phyloP scores from a whole-genome alignment of 2,888 invertebrate genomes.

The Achlya flavicornis region DNA sequence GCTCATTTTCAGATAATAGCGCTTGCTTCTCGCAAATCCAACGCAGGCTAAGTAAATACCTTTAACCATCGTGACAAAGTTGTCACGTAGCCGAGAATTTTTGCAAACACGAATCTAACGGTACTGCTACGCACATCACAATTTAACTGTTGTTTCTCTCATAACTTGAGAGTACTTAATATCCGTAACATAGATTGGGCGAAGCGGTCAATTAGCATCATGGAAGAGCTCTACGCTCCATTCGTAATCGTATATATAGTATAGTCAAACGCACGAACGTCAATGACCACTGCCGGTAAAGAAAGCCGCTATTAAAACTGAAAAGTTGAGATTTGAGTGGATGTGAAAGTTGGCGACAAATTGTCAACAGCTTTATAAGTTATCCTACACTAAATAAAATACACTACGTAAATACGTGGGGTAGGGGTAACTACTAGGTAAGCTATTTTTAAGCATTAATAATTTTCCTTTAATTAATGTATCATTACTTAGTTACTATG shows the following conservation, averaged over 20 bases:
- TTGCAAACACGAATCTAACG: slow-evolving; percentile 8
- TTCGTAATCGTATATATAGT: slow-evolving; percentile 11
- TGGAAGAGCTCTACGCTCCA: slow-evolving; percentile 15
- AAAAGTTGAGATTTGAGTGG: slow-evolving; percentile 27
- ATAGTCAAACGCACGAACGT: slow-evolving; percentile 16
- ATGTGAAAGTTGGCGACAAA: slow-evolving; percentile 51
- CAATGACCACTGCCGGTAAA: slow-evolving; percentile 35
- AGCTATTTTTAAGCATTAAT: no score
- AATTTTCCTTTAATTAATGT: no score
- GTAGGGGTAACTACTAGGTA: no score
- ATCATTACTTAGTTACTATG: no score
- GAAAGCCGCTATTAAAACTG: slow-evolving; percentile 48
- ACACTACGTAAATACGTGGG: no score
- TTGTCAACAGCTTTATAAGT: slow-evolving; percentile 37
- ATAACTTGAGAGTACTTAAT: slow-evolving; percentile 12
- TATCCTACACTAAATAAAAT: no score
- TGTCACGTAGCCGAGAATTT: background rate
- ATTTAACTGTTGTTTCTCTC: slow-evolving; percentile 10
- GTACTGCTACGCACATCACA: slow-evolving; percentile 5
- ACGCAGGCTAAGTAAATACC: slow-evolving; percentile 20
- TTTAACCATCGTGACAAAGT: slow-evolving; percentile 7
- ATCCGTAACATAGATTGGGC: slow-evolving; percentile 20
- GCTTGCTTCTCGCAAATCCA: slow-evolving; percentile 45
- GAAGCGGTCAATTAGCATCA: slow-evolving; percentile 15
- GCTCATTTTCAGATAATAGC: slow-evolving; percentile 56